phyloP scores from a whole-genome alignment of 2,113 vertebrate genomes.

The Gnathochromis pfefferi region DNA sequence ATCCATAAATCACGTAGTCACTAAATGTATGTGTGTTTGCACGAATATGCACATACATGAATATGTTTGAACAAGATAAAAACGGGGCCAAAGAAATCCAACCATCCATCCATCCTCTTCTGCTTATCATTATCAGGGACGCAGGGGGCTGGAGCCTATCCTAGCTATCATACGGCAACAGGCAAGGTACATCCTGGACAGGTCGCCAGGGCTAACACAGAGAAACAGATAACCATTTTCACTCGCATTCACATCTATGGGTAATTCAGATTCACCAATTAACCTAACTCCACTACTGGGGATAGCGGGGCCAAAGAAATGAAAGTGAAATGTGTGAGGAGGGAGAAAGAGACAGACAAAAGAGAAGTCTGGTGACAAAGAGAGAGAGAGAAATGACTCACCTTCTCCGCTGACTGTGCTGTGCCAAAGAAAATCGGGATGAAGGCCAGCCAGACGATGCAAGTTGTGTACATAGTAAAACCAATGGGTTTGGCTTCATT shows the following conservation, averaged over 20 bases:
- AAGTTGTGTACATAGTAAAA: conserved; percentile 72
- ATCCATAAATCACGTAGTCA: conserved; percentile 3
- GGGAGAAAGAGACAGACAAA: conserved; percentile 8
- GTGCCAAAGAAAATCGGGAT: conserved; percentile 73
- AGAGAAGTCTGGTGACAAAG: conserved; percentile 12
- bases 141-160: background rate
- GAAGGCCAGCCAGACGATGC: conserved; percentile 71
- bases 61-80: conserved; percentile 52
- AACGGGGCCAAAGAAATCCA: conserved; percentile 9
- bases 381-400: conserved; percentile 35
- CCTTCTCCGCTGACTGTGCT: conserved; percentile 69
- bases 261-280: background rate
- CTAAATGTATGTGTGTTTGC: background rate
- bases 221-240: background rate
- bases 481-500: conserved; percentile 71
- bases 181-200: background rate
- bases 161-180: background rate
- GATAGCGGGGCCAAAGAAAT: background rate
- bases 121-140: background rate
- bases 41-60: conserved; percentile 14
- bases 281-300: background rate
- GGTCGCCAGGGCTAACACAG: background rate
- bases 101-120: background rate
- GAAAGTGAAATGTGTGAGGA: conserved; percentile 18
- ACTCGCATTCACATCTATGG: background rate